These are phyloP conservation scores for Ditylenchus dipsaci DNA, from an alignment of 1,140 invertebrate species.

Conservation along the genomic window DNA sequence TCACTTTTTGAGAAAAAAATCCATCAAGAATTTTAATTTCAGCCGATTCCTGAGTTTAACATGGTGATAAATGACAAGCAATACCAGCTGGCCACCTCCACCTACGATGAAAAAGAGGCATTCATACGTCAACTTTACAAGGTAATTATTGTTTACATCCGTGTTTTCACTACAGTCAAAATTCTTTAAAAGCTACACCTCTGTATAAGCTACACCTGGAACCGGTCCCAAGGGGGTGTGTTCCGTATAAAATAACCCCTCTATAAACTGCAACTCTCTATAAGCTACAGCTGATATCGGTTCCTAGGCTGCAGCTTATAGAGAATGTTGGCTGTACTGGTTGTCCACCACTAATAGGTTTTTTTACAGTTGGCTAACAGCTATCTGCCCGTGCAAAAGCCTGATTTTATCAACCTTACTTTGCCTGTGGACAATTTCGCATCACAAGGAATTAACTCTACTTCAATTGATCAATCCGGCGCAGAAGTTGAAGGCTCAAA, in stretches of 20 bases:
- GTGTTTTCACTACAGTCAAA: no score
- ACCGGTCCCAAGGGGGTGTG: no score
- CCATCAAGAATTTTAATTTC: constrained; percentile 18
- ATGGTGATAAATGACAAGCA: constrained; percentile 75
- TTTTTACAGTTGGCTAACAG: constrained; percentile 66
- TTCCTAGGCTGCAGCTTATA: no score
- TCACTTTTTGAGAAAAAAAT: not conserved
- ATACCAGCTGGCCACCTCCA: constrained; percentile 78
- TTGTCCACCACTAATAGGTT: no score
- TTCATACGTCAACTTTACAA: constrained; percentile 65
- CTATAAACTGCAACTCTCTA: no score
- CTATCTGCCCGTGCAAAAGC: constrained; percentile 69
- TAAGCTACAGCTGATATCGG: no score
- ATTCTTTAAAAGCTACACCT: no score
- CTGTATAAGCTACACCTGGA: no score
- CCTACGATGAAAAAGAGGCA: constrained; percentile 70
- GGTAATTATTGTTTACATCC: no score
- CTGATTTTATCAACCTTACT: constrained; percentile 75
- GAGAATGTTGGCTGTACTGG: no score
- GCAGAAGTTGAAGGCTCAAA: constrained; percentile 4
- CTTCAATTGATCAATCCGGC: not conserved
- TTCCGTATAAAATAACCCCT: no score
- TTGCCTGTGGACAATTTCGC: constrained; percentile 50
- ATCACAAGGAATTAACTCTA: not conserved
- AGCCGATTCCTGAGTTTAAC: constrained; percentile 76